Evolutionary conservation across 2,113 vertebrate species (phyloP).

Genomic region (Dasyprocta punctata): DNA sequence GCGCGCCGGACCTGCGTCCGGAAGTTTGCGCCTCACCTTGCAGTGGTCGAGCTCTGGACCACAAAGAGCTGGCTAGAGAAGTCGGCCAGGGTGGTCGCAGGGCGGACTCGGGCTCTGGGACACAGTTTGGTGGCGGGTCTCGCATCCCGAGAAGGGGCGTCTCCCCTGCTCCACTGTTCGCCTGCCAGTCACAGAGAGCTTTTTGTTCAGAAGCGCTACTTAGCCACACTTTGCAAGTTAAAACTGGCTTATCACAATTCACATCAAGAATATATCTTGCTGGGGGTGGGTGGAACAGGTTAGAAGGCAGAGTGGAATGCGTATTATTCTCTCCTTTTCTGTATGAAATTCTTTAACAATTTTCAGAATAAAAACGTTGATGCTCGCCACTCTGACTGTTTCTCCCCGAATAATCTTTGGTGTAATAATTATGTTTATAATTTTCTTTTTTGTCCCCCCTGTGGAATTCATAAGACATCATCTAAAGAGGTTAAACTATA

Average conservation of each 20-base stretch:
- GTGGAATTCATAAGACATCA: background rate
- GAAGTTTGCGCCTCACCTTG: background rate
- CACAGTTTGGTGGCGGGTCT: background rate
- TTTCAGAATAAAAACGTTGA: background rate
- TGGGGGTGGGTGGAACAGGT: background rate
- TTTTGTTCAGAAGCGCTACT: background rate
- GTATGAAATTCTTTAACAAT: background rate
- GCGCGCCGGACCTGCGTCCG: background rate
- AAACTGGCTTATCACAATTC: conserved; percentile 26
- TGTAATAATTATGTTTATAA: background rate
- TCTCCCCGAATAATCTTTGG: background rate
- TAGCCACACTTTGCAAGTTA: conserved; percentile 1
- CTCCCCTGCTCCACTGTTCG: background rate
- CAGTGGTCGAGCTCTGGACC: fast-evolving
- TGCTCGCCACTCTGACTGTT: background rate
- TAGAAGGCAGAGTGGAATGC: background rate
- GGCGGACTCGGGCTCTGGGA: background rate
- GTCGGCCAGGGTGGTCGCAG: fast-evolving
- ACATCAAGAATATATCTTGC: background rate
- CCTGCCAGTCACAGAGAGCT: background rate
- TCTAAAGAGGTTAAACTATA: background rate
- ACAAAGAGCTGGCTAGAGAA: fast-evolving
- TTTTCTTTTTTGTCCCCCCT: background rate
- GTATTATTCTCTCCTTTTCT: background rate
- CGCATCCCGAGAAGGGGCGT: background rate